Conservation (phyloP, 2,113 vertebrate genomes). For the Toxotes chatareus region DNA sequence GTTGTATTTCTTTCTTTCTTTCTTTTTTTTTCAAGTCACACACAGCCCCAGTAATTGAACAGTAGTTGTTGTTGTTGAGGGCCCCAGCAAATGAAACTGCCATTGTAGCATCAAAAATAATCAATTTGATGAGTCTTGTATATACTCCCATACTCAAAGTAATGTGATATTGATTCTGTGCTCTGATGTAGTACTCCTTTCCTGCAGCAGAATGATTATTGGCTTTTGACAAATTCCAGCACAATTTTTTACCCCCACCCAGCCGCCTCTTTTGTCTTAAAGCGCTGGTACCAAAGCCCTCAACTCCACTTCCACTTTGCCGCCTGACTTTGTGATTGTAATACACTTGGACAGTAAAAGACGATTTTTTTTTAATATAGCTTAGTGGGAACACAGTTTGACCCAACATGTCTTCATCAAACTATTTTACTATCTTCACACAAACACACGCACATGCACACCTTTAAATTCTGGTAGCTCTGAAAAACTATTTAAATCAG, state of each 20-base stretch:
- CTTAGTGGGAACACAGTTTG: constrained; percentile 61
- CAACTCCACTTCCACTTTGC: constrained; percentile 33
- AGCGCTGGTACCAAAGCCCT: constrained; percentile 39
- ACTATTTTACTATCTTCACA: constrained; percentile 58
- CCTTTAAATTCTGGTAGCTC: constrained; percentile 42
- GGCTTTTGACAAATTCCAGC: constrained; percentile 84
- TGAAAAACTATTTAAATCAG: constrained; percentile 80
- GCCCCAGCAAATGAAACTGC: constrained; percentile 82
- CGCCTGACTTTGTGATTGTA: constrained; percentile 37
- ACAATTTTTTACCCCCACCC: constrained; percentile 65
- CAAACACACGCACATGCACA: too few relatives aligned
- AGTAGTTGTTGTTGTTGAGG: constrained; percentile 74
- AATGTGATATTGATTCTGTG: constrained; percentile 86
- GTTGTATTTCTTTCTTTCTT: constrained; percentile 42
- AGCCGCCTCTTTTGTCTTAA: constrained; percentile 60
- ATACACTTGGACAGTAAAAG: constrained; percentile 49
- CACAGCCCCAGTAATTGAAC: constrained; percentile 80
- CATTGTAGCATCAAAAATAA: constrained; percentile 86
- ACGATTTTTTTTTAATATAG: constrained; percentile 47
- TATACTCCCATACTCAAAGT: constrained; percentile 85
- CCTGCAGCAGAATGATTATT: constrained; percentile 80
- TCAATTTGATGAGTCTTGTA: constrained; percentile 87
- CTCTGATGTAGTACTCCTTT: constrained; percentile 80
- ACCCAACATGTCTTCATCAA: constrained; percentile 61
- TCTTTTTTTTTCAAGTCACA: constrained; percentile 50